phyloP scores from a whole-genome alignment of 2,888 invertebrate species.

The Pherbina coryleti region DNA sequence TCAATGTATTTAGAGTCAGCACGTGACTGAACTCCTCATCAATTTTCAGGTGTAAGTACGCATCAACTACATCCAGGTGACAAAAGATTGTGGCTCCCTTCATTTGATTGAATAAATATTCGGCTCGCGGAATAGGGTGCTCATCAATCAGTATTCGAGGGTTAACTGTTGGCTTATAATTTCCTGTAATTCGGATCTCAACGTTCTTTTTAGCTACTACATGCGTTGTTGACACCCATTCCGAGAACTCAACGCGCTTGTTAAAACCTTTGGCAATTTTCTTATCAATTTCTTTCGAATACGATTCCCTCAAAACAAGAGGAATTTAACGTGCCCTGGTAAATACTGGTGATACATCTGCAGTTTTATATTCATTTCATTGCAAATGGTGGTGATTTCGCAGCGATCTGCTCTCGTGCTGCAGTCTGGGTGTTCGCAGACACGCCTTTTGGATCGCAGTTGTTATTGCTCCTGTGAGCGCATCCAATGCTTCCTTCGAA shows the following conservation, averaged over 20 bases:
- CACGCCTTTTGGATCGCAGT: no score
- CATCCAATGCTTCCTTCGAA: no score
- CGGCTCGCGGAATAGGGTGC: background rate
- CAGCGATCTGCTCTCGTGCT: no score
- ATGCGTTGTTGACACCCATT: slow-evolving; percentile 29
- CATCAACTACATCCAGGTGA: background rate
- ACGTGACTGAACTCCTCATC: background rate
- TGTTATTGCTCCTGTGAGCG: no score
- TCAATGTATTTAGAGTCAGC: background rate
- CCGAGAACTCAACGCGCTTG: slow-evolving; percentile 18
- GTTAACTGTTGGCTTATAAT: slow-evolving; percentile 21
- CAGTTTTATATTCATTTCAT: no score
- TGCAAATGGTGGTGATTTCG: no score
- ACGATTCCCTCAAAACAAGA: no score
- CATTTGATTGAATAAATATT: background rate
- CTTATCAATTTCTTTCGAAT: no score
- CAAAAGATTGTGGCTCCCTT: background rate
- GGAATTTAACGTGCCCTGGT: no score
- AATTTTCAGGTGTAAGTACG: background rate
- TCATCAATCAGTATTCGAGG: background rate
- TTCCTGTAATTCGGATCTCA: no score
- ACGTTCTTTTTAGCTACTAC: slow-evolving; percentile 24
- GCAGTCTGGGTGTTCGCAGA: no score
- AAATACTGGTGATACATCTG: no score
- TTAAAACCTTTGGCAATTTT: slow-evolving; percentile 28